A percentile compares a stretch with the other conserved stretches of the same genome.
Conservation (phyloP, 2,113 vertebrate species). For the Tonatia bakeri region DNA sequence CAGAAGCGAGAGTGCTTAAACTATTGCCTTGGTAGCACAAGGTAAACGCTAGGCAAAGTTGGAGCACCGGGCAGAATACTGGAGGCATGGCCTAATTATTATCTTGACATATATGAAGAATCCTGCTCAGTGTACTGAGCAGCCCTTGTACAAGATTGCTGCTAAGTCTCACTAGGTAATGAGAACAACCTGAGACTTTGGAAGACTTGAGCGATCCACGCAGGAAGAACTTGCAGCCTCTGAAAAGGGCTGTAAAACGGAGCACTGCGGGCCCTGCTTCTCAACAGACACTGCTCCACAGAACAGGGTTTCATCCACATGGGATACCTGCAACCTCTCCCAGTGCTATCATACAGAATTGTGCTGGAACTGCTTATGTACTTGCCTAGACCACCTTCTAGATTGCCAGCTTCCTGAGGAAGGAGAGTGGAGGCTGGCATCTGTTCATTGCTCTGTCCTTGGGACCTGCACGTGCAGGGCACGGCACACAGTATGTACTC, state of each 20-base stretch:
- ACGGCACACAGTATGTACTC: background rate
- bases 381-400: background rate
- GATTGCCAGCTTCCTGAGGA: background rate
- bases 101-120: background rate
- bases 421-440: background rate
- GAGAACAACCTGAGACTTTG: background rate
- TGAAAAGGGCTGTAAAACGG: background rate
- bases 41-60: background rate
- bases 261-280: background rate
- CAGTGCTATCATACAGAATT: background rate
- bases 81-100: background rate
- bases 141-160: background rate
- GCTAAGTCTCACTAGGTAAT: background rate
- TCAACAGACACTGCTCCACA: background rate
- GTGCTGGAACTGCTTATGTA: background rate
- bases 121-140: background rate
- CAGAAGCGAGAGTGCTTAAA: background rate
- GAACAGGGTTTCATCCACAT: background rate
- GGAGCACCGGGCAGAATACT: background rate
- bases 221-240: background rate
- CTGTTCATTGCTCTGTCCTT: background rate
- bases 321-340: background rate
- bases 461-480: background rate
- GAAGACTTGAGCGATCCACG: background rate
- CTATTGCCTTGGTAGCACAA: background rate